Conservation (phyloP, 2,113 vertebrate species). For the Tor tambroides region DNA sequence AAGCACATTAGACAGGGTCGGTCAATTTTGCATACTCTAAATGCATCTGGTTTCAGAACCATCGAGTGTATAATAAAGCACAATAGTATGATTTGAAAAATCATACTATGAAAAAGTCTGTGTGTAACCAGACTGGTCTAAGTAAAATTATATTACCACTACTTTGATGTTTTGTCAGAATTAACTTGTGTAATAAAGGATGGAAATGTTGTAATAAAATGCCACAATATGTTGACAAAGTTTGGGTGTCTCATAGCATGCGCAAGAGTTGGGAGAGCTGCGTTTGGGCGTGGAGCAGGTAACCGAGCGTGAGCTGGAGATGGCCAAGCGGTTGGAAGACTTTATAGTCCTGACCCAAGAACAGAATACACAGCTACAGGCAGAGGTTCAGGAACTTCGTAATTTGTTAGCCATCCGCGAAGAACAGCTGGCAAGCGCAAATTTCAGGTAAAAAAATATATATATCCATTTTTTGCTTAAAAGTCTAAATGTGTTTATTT, state of each 20-base stretch:
- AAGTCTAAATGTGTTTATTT: neutral
- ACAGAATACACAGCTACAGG: constrained; percentile 74
- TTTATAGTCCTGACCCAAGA: constrained; percentile 78
- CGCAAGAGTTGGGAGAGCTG: constrained; percentile 74
- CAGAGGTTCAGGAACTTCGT: constrained; percentile 75
- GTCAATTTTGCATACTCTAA: neutral
- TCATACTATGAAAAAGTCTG: neutral
- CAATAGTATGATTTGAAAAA: neutral
- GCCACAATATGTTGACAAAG: neutral
- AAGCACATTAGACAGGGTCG: constrained; percentile 70
- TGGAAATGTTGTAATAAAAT: neutral
- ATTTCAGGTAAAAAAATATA: constrained; percentile 72
- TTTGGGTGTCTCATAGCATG: constrained; percentile 66
- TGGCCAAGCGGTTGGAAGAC: constrained; percentile 80
- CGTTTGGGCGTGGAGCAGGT: constrained; percentile 76
- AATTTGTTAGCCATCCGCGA: constrained; percentile 73
- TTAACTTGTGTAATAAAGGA: neutral
- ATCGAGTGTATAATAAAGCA: neutral
- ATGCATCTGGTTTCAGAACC: neutral
- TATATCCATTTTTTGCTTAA: neutral
- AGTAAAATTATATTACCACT: neutral
- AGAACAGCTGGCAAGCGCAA: constrained; percentile 77
- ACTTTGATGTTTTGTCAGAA: neutral
- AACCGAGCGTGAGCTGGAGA: constrained; percentile 78
- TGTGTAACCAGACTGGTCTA: neutral